A percentile compares a stretch with the other conserved stretches of the same genome.
phyloP scores from a whole-genome alignment of 2,113 vertebrate species.

The Lontra canadensis region DNA sequence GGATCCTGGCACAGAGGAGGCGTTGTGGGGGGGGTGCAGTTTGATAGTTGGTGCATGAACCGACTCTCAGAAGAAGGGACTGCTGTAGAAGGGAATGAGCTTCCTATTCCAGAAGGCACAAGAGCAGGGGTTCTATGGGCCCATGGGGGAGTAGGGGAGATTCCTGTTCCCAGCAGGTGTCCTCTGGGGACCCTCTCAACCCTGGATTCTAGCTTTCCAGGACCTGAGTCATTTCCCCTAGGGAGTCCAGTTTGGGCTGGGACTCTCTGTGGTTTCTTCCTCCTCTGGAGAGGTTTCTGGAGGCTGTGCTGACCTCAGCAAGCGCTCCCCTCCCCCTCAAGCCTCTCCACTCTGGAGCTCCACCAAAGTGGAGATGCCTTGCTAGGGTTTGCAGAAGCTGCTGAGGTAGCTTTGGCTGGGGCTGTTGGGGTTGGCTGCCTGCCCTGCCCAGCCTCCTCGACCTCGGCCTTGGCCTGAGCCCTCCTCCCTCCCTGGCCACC shows the following conservation, averaged over 20 bases:
- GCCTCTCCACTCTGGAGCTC: background rate
- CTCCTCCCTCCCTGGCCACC: background rate
- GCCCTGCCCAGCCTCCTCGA: conserved; percentile 43
- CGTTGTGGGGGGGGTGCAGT: background rate
- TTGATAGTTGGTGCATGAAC: background rate
- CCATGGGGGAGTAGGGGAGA: background rate
- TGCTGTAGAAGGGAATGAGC: background rate
- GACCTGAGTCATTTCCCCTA: background rate
- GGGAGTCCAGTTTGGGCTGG: background rate
- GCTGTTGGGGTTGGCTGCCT: conserved; percentile 22
- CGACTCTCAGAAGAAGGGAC: background rate
- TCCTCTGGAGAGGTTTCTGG: conserved; percentile 34
- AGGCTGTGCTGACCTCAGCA: conserved; percentile 59
- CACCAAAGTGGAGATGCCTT: conserved; percentile 18
- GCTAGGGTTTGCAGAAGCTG: conserved; percentile 66
- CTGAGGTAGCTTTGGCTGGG: conserved; percentile 68
- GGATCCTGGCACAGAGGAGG: background rate
- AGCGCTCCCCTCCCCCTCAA: background rate
- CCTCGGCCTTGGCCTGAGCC: conserved; percentile 43
- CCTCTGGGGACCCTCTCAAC: background rate
- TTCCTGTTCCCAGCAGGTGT: background rate
- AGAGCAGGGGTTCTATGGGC: background rate
- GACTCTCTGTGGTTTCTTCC: background rate
- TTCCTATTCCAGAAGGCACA: background rate
- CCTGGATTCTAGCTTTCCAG: background rate